Evolutionary conservation across 1,140 invertebrate genomes (phyloP).

Genomic region (Papilio helenus): DNA sequence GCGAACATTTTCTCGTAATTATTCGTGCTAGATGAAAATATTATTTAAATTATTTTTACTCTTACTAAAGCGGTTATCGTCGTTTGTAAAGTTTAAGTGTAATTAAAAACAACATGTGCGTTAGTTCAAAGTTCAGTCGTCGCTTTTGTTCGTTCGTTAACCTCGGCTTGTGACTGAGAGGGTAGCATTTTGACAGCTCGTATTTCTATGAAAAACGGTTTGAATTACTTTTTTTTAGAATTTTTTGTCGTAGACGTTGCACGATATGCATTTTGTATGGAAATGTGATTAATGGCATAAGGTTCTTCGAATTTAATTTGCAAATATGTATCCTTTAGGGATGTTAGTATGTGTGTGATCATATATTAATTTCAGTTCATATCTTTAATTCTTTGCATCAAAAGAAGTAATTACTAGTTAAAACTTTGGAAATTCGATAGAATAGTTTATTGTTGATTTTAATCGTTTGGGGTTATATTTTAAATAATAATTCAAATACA

Average conservation of each 20-base stretch:
- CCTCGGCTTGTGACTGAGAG: not conserved
- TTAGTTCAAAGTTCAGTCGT: constrained; percentile 22
- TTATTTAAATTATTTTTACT: not conserved
- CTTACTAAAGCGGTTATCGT: not conserved
- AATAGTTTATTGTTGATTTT: not conserved
- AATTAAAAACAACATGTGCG: constrained; percentile 1
- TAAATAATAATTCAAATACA: not conserved
- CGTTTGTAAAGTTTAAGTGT: not conserved
- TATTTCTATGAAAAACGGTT: constrained; percentile 2
- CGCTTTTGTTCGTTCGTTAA: constrained; percentile 18
- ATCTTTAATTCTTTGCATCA: no score
- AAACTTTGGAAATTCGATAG: not conserved
- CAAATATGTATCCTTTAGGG: not conserved
- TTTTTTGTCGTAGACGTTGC: not conserved
- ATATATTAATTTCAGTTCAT: not conserved
- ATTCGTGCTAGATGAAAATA: not conserved
- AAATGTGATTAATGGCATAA: not conserved
- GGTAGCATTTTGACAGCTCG: not conserved
- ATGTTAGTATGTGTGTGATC: not conserved
- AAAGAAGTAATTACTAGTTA: not conserved
- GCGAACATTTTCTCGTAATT: no score
- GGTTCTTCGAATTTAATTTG: not conserved
- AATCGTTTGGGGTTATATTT: not conserved
- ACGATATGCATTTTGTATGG: not conserved
- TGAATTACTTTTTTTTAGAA: not conserved